These are phyloP conservation scores for Odobenus rosmarus DNA, from an alignment of 2,113 vertebrate genomes.

Conservation along the genomic window DNA sequence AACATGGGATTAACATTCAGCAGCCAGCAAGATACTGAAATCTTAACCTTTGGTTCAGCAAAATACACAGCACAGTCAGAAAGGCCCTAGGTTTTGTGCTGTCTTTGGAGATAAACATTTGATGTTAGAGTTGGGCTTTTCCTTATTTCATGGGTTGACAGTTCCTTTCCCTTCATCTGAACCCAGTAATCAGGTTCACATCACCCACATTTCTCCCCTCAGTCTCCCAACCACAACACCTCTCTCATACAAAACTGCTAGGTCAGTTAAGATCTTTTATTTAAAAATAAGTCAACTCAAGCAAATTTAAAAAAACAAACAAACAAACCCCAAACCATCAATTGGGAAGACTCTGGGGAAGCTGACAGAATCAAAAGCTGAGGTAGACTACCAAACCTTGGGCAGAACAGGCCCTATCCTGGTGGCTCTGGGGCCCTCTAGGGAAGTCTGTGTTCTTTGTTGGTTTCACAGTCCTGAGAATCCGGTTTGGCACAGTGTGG, in stretches of 20 bases:
- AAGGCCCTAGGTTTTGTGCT: background rate
- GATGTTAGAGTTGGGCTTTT: background rate
- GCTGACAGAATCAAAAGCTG: conserved; percentile 15
- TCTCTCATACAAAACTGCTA: conserved; percentile 1
- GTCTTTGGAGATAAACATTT: conserved; percentile 2
- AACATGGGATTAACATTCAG: background rate
- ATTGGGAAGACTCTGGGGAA: background rate
- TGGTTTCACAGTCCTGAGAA: conserved; percentile 38
- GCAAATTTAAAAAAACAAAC: background rate
- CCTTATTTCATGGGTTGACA: background rate
- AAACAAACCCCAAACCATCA: background rate
- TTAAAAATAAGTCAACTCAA: conserved; percentile 18
- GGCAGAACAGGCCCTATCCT: background rate
- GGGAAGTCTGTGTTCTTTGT: background rate
- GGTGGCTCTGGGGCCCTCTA: background rate
- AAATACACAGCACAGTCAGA: background rate
- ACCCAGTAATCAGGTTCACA: background rate
- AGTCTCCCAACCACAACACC: background rate
- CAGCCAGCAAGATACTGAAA: background rate
- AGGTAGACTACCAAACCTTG: background rate
- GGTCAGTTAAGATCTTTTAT: background rate
- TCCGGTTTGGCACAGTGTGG: background rate
- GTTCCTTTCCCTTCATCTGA: conserved; percentile 19
- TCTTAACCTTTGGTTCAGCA: conserved; percentile 1
- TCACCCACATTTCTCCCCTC: background rate